Conservation (phyloP, 1,140 invertebrate genomes). For the Brachionus manjavacas region DNA sequence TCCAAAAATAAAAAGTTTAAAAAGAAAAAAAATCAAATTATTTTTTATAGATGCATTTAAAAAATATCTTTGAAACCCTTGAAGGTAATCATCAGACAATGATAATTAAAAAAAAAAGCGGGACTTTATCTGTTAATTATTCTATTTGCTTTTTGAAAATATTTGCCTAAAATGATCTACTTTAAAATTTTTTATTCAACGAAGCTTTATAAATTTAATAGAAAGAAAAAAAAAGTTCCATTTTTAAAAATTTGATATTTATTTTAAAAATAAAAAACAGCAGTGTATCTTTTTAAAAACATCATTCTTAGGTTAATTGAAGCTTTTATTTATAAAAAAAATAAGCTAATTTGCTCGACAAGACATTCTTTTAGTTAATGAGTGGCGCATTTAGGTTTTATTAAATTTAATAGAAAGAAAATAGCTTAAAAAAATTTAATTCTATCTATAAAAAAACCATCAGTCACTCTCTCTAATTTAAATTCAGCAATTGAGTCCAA, state of each 20-base stretch:
- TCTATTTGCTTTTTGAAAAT: neutral
- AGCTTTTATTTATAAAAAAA: neutral
- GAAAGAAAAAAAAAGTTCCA: too few species aligned
- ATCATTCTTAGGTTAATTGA: neutral
- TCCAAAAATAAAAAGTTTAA: too few species aligned
- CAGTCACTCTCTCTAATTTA: neutral
- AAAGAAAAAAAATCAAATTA: too few species aligned
- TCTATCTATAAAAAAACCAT: neutral
- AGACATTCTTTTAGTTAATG: neutral
- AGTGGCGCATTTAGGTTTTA: too few species aligned
- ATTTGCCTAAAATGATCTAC: neutral
- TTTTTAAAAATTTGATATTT: neutral
- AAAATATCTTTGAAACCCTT: too few species aligned
- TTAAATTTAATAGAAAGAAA: too few species aligned
- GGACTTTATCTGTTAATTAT: neutral
- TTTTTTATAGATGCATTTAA: too few species aligned
- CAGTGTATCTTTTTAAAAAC: neutral
- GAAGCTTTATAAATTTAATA: neutral
- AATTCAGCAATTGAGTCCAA: neutral
- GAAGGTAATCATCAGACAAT: too few species aligned
- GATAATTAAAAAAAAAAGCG: too few species aligned
- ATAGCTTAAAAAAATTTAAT: too few species aligned
- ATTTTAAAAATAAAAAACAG: neutral
- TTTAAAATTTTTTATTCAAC: neutral
- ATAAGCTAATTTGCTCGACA: neutral